phyloP scores from a whole-genome alignment of 2,888 invertebrate species.

The Branchipolynoe longqiensis region DNA sequence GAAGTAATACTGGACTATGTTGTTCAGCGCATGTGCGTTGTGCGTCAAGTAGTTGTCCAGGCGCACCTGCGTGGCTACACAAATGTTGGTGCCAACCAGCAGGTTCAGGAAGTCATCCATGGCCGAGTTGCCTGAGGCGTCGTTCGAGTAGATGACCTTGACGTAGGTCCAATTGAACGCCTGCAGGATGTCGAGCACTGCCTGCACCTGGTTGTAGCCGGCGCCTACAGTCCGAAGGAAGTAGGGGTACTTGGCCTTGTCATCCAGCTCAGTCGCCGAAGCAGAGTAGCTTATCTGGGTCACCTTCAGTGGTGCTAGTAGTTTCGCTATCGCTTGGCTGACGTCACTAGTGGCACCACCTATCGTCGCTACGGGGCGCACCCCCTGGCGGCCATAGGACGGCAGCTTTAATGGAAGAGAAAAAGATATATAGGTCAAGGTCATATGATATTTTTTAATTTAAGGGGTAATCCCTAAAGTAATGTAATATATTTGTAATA shows the following conservation, averaged over 20 bases:
- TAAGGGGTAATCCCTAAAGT: no score
- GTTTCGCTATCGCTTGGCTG: constrained; percentile 70
- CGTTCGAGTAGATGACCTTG: constrained; percentile 74
- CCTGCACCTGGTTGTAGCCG: constrained; percentile 74
- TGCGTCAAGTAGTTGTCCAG: constrained; percentile 44
- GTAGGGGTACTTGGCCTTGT: constrained; percentile 74
- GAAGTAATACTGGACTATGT: constrained; percentile 57
- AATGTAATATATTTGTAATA: no score
- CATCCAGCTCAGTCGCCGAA: constrained; percentile 74
- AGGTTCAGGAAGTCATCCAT: constrained; percentile 70
- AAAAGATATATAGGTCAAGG: no score
- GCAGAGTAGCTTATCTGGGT: constrained; percentile 75
- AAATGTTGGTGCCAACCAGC: constrained; percentile 71
- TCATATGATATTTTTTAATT: no score
- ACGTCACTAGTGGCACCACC: constrained; percentile 71
- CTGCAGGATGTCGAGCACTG: constrained; percentile 72
- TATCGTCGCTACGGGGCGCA: constrained; percentile 44
- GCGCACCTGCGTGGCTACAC: constrained; percentile 69
- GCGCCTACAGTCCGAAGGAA: constrained; percentile 78
- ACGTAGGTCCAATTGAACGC: constrained; percentile 74
- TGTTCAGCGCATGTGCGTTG: constrained; percentile 45
- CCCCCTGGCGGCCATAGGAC: neutral
- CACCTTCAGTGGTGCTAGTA: constrained; percentile 71
- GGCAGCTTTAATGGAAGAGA: neutral
- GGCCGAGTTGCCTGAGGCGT: constrained; percentile 77